Conservation (phyloP, 2,888 invertebrate genomes). For the Kuschelorhynchus macadamiae region DNA sequence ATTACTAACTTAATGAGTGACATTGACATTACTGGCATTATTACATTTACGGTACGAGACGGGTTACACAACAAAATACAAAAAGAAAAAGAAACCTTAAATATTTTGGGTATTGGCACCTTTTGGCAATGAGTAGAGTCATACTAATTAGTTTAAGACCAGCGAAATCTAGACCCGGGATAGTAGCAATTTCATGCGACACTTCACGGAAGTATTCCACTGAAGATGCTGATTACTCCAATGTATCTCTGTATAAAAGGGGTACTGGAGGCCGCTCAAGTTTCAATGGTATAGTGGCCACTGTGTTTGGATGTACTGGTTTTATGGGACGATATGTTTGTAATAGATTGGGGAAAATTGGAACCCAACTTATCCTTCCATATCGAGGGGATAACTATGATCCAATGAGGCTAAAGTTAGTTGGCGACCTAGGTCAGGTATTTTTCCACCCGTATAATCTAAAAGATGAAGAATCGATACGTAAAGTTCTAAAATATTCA, state of each 20-base stretch:
- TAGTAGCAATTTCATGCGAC: slow-evolving; percentile 20
- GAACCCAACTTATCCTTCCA: slow-evolving; percentile 92
- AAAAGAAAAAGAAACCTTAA: neutral
- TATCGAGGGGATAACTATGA: slow-evolving; percentile 91
- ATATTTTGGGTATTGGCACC: too few relatives aligned
- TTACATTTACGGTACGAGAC: neutral
- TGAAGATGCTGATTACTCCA: slow-evolving; percentile 70
- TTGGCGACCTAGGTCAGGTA: slow-evolving; percentile 96
- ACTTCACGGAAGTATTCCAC: slow-evolving; percentile 70
- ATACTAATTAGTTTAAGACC: slow-evolving; percentile 27
- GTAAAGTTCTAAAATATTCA: slow-evolving; percentile 90
- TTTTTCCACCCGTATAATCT: slow-evolving; percentile 89
- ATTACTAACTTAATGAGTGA: too few relatives aligned
- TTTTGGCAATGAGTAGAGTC: slow-evolving; percentile 29
- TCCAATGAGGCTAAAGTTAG: slow-evolving; percentile 82
- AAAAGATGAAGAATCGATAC: slow-evolving; percentile 87
- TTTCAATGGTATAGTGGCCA: slow-evolving; percentile 97
- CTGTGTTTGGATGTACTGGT: slow-evolving; percentile 95
- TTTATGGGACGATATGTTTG: slow-evolving; percentile 91
- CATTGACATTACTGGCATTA: too few relatives aligned
- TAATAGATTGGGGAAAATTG: slow-evolving; percentile 90
- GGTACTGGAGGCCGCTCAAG: slow-evolving; percentile 95
- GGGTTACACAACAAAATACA: neutral
- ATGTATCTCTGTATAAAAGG: slow-evolving; percentile 79
- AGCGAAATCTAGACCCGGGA: slow-evolving; percentile 18